Evolutionary conservation across 2,888 invertebrate genomes (phyloP).

Genomic region (Rhorus exstirpatorius): DNA sequence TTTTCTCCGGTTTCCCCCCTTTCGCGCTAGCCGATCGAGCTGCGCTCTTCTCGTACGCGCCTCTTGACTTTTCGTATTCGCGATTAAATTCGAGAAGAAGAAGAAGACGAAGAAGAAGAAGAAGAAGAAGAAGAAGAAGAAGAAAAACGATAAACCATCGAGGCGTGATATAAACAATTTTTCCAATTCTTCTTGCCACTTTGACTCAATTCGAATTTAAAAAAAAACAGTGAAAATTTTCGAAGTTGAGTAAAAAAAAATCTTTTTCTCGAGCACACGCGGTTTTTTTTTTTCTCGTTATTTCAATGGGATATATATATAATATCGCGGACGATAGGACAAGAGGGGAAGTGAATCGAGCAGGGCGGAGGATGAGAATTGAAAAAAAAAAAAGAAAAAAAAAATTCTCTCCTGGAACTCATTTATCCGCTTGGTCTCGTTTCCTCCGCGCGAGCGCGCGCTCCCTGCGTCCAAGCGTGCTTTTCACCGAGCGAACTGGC

Average conservation of each 20-base stretch:
- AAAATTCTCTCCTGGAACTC: slow-evolving; percentile 68
- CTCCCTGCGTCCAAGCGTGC: slow-evolving; percentile 65
- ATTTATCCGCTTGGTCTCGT: slow-evolving; percentile 70
- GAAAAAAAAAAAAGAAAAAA: slow-evolving; percentile 63
- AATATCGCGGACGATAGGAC: neutral
- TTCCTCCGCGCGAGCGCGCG: slow-evolving; percentile 65
- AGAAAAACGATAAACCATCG: too few relatives aligned
- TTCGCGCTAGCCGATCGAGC: too few relatives aligned
- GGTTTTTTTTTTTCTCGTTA: neutral
- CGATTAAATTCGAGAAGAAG: neutral
- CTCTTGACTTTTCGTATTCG: neutral
- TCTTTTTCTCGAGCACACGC: too few relatives aligned
- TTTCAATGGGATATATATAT: neutral
- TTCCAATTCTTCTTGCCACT: too few relatives aligned
- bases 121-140: too few relatives aligned
- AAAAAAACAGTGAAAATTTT: too few relatives aligned
- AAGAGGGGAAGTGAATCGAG: slow-evolving; percentile 5
- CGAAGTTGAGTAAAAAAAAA: neutral
- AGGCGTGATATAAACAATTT: too few relatives aligned
- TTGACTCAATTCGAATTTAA: too few relatives aligned
- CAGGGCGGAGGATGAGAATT: slow-evolving; percentile 39
- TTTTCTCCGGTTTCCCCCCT: too few relatives aligned
- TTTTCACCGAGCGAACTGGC: slow-evolving; percentile 67
- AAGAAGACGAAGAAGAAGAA: neutral
- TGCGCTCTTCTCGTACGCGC: neutral